These are phyloP conservation scores for Mormyrops boulengeri DNA, from an alignment of 2,797 vertebrate genomes.

Conservation along the genomic window DNA sequence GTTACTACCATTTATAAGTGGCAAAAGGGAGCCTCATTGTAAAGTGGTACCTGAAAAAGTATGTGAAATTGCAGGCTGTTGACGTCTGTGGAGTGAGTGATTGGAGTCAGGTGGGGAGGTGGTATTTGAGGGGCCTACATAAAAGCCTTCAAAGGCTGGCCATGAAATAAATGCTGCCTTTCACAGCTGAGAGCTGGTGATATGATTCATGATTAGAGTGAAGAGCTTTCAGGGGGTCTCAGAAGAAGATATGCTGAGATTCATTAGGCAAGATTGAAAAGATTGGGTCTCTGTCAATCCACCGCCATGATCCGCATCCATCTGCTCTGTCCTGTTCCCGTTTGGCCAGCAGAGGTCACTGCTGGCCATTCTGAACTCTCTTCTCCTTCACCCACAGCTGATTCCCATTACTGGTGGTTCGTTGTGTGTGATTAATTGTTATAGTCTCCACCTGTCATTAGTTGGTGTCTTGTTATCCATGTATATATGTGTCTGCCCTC, in stretches of 20 bases:
- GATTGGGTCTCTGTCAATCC: background rate
- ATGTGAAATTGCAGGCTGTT: background rate
- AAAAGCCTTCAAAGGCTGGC: background rate
- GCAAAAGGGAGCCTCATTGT: background rate
- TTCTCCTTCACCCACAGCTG: background rate
- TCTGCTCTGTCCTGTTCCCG: background rate
- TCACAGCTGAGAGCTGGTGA: background rate
- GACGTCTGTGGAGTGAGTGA: background rate
- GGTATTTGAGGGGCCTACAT: background rate
- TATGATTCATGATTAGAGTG: background rate
- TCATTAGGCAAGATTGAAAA: background rate
- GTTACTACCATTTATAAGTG: background rate
- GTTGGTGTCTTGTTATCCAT: background rate
- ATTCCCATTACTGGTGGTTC: background rate
- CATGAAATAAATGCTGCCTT: background rate
- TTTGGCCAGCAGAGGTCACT: background rate
- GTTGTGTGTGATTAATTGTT: background rate
- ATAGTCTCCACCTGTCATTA: background rate
- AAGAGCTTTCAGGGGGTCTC: background rate
- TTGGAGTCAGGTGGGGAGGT: background rate
- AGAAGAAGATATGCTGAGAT: background rate
- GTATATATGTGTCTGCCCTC: background rate
- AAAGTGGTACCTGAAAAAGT: background rate
- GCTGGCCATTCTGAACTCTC: background rate
- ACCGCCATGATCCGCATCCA: background rate